Percentiles rank a stretch among this genome's conserved stretches.
Conservation (phyloP, 2,888 invertebrate genomes). For the Dynastes grantii region DNA sequence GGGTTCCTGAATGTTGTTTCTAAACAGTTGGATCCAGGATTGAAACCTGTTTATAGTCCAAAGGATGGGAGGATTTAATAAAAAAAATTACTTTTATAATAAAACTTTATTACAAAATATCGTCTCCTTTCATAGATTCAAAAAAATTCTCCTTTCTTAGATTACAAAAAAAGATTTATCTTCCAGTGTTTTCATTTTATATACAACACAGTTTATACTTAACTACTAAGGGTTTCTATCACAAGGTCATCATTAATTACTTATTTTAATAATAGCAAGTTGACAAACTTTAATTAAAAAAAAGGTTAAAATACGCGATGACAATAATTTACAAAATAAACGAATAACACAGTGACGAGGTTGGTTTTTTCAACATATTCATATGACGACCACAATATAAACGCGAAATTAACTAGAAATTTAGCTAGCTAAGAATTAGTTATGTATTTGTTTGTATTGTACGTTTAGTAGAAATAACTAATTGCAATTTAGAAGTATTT, state of each 20-base stretch:
- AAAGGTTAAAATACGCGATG: background rate
- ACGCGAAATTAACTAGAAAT: conserved; percentile 37
- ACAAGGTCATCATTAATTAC: conserved; percentile 30
- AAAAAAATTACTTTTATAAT: conserved; percentile 22
- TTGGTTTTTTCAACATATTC: background rate
- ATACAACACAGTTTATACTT: conserved; percentile 16
- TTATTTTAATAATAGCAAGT: conserved; percentile 7
- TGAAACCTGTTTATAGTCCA: background rate
- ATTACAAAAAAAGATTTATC: conserved; percentile 16
- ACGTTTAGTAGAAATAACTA: background rate
- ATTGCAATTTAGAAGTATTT: conserved; percentile 6
- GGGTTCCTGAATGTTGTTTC: conserved; percentile 25
- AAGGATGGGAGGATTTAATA: background rate
- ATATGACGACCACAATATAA: conserved; percentile 34
- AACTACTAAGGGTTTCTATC: conserved; percentile 33
- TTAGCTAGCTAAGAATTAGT: conserved; percentile 34
- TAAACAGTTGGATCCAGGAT: conserved; percentile 22
- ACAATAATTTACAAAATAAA: conserved; percentile 23
- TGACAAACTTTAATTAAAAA: background rate
- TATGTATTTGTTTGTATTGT: conserved; percentile 23
- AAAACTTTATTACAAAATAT: conserved; percentile 46
- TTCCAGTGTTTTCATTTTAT: background rate
- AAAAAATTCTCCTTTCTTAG: conserved; percentile 21
- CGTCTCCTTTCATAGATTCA: conserved; percentile 41
- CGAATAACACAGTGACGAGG: conserved; percentile 29